Percentiles rank a stretch among this genome's conserved stretches.
Evolutionary conservation across 2,797 vertebrate genomes (phyloP).

Genomic region (Lateolabrax maculatus): DNA sequence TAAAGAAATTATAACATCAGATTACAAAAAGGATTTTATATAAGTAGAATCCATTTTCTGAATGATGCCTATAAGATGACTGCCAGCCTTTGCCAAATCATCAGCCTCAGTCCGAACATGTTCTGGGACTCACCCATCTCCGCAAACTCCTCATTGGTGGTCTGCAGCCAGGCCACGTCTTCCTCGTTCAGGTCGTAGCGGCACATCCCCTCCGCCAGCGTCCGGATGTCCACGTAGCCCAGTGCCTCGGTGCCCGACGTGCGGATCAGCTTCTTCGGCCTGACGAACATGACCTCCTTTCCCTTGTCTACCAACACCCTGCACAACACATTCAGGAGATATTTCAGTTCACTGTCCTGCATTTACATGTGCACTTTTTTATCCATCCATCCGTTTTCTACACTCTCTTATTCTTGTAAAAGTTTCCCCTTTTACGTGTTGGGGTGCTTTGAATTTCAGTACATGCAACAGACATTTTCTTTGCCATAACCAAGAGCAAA

Average conservation of each 20-base stretch:
- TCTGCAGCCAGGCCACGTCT: slow-evolving; percentile 92
- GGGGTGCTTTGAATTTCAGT: neutral
- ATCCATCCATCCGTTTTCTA: neutral
- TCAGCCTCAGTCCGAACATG: neutral
- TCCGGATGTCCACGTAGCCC: slow-evolving; percentile 93
- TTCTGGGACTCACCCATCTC: slow-evolving; percentile 91
- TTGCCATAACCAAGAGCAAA: neutral
- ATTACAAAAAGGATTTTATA: neutral
- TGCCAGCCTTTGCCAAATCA: neutral
- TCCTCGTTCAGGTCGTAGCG: slow-evolving; percentile 95
- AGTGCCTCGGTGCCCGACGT: slow-evolving; percentile 89
- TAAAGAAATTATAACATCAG: neutral
- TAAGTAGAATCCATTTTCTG: neutral
- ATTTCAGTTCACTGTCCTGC: neutral
- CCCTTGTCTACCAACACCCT: slow-evolving; percentile 89
- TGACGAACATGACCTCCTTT: slow-evolving; percentile 88
- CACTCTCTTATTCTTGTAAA: neutral
- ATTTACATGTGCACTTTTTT: neutral
- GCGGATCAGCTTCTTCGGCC: slow-evolving; percentile 93
- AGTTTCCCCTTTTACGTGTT: neutral
- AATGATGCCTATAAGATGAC: neutral
- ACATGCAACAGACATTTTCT: neutral
- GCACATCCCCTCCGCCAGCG: slow-evolving; percentile 91
- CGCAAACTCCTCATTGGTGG: slow-evolving; percentile 92
- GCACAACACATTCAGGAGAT: neutral